Evolutionary conservation across 2,797 vertebrate genomes (phyloP).

Genomic region (Smutsia gigantea): DNA sequence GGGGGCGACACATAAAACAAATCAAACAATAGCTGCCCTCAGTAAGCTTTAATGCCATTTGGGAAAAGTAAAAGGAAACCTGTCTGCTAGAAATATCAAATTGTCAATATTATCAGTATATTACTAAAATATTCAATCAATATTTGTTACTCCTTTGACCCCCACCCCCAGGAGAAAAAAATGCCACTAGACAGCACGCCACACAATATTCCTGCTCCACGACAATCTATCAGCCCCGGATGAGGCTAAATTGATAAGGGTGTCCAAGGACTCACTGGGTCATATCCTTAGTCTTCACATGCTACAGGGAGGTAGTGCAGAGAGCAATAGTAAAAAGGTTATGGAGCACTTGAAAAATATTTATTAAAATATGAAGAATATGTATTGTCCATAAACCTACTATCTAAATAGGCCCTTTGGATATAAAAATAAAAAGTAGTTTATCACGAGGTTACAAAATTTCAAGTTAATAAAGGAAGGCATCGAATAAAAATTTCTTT

Average conservation of each 20-base stretch:
- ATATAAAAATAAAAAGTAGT: conserved; percentile 46
- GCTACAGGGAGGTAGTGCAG: background rate
- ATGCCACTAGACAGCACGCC: background rate
- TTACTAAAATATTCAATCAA: background rate
- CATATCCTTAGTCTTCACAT: background rate
- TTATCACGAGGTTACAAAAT: conserved; percentile 42
- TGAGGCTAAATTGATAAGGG: background rate
- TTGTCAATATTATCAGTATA: background rate
- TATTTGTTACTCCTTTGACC: background rate
- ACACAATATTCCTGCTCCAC: background rate
- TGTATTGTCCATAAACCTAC: background rate
- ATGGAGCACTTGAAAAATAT: background rate
- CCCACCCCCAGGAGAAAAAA: background rate
- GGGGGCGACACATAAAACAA: background rate
- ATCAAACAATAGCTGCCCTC: background rate
- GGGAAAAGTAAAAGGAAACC: background rate
- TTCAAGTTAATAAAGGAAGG: conserved; percentile 43
- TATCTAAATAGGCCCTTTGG: background rate
- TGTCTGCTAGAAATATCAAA: background rate
- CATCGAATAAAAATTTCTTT: conserved; percentile 42
- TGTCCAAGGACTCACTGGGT: background rate
- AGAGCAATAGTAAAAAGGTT: background rate
- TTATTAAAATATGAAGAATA: conserved; percentile 56
- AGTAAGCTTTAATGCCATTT: background rate
- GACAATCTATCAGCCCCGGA: background rate